phyloP scores from a whole-genome alignment of 2,113 vertebrate genomes.

The Chauna torquata region DNA sequence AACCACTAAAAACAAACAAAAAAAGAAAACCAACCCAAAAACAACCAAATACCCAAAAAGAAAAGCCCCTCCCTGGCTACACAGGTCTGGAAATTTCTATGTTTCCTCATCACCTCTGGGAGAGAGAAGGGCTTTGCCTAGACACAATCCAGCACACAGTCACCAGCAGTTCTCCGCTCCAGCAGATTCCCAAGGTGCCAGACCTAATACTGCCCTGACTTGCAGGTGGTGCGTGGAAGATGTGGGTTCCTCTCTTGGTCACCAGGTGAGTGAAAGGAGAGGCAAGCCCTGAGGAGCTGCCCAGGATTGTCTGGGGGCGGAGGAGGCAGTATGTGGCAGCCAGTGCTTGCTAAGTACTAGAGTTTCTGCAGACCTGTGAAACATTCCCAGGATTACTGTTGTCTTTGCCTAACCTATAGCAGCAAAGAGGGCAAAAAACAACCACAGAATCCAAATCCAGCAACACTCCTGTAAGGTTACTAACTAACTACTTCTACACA shows the following conservation, averaged over 20 bases:
- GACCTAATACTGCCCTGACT: background rate
- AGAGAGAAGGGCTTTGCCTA: background rate
- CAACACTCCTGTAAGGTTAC: background rate
- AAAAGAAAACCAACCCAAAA: background rate
- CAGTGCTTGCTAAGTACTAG: rapidly evolving
- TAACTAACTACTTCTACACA: background rate
- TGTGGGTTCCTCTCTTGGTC: background rate
- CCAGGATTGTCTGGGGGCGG: rapidly evolving
- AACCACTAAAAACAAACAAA: background rate
- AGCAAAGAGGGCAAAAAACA: background rate
- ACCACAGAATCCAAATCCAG: background rate
- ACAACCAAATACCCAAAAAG: background rate
- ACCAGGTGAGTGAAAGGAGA: background rate
- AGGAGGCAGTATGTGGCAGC: background rate
- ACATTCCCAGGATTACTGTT: background rate
- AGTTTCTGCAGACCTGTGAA: background rate
- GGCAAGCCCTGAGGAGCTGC: background rate
- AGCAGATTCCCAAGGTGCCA: background rate
- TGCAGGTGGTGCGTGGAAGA: background rate
- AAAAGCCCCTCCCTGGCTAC: background rate
- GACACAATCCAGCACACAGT: background rate
- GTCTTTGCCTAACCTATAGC: rapidly evolving
- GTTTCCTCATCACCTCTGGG: background rate
- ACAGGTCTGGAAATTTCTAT: background rate
- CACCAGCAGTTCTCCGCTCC: background rate